A percentile compares a stretch with the other conserved stretches of the same genome.
Conservation (phyloP, 1,140 invertebrate genomes). For the Lerema accius region DNA sequence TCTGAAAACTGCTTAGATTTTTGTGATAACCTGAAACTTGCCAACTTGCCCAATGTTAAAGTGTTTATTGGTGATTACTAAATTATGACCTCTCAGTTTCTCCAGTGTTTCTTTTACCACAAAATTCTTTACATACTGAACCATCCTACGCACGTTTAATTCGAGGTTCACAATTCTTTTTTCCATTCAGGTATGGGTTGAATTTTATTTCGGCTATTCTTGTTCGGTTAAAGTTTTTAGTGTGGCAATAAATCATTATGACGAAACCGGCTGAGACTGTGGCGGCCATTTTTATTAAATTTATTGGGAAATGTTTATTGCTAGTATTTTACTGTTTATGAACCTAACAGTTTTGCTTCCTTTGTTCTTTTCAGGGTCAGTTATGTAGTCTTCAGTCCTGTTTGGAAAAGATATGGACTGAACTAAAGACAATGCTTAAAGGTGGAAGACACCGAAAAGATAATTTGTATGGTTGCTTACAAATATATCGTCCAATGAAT, state of each 20-base stretch:
- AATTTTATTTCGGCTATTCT: slow-evolving; percentile 18
- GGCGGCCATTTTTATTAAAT: neutral
- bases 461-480: too few relatives aligned
- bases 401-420: too few relatives aligned
- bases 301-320: slow-evolving; percentile 4
- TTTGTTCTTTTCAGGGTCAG: neutral
- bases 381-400: too few relatives aligned
- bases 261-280: slow-evolving; percentile 7
- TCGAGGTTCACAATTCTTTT: neutral
- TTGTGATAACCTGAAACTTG: too few relatives aligned
- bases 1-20: too few relatives aligned
- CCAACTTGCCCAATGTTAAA: too few relatives aligned
- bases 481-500: too few relatives aligned
- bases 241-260: slow-evolving; percentile 24
- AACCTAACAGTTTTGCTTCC: neutral
- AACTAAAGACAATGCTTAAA: too few relatives aligned
- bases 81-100: too few relatives aligned
- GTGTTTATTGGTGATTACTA: too few relatives aligned
- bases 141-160: neutral
- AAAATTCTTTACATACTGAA: neutral
- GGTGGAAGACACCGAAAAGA: too few relatives aligned
- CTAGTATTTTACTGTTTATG: slow-evolving; percentile 2
- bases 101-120: too few relatives aligned
- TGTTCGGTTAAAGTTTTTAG: slow-evolving; percentile 22
- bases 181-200: slow-evolving; percentile 12